Percentiles rank a stretch among this genome's conserved stretches.
These are phyloP conservation scores for Zonitis immaculata DNA, from an alignment of 2,888 invertebrate species.

Conservation along the genomic window DNA sequence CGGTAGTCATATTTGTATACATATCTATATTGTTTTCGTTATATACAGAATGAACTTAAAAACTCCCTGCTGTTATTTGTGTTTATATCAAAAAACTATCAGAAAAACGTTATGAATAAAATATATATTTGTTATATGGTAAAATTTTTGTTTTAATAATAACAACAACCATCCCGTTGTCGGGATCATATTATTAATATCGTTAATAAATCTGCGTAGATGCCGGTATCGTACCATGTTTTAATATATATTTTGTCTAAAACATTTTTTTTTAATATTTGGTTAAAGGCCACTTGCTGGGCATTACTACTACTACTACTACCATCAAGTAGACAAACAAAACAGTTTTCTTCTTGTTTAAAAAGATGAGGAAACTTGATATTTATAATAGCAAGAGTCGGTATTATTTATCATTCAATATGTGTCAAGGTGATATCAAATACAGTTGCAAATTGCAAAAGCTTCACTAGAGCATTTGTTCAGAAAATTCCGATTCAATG, in stretches of 20 bases:
- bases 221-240: conserved; percentile 31
- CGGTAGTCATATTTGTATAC: conserved; percentile 23
- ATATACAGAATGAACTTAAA: conserved; percentile 25
- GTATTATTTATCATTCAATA: conserved; percentile 26
- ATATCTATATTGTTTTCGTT: neutral
- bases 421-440: conserved; percentile 7
- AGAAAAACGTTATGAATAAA: conserved; percentile 42
- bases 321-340: conserved; percentile 28
- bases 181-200: conserved; percentile 39
- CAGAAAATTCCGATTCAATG: too few species aligned
- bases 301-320: too few species aligned
- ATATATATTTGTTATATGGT: conserved; percentile 43
- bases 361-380: conserved; percentile 28
- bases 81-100: conserved; percentile 41
- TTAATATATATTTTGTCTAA: too few species aligned
- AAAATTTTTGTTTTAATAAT: conserved; percentile 32
- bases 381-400: conserved; percentile 26
- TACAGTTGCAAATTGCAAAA: too few species aligned
- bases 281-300: conserved; percentile 30
- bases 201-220: conserved; percentile 35
- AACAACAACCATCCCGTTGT: conserved; percentile 27
- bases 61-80: conserved; percentile 34
- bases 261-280: too few species aligned
- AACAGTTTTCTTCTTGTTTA: conserved; percentile 26
- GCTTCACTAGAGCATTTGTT: too few species aligned